Conservation (phyloP, 2,888 invertebrate genomes). For the Xylota segnis region DNA sequence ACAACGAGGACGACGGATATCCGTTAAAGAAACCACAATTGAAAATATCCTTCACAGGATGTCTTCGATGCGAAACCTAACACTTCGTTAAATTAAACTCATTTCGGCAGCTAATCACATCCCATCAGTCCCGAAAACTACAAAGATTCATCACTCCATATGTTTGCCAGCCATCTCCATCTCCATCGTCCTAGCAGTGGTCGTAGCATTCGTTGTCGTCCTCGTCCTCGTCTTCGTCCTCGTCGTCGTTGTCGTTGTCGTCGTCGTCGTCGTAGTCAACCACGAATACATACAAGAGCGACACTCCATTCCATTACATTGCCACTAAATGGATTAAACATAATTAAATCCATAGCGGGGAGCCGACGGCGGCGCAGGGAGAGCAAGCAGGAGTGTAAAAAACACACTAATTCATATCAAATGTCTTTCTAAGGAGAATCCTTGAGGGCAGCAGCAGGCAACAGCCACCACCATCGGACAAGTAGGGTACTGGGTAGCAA, state of each 20-base stretch:
- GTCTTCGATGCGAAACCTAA: constrained; percentile 62
- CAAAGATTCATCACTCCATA: constrained; percentile 67
- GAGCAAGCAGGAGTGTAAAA: constrained; percentile 50
- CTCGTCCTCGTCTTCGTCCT: constrained; percentile 14
- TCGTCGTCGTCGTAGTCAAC: constrained; percentile 16
- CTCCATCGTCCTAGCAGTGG: constrained; percentile 5
- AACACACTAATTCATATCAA: constrained; percentile 69
- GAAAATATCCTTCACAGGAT: constrained; percentile 46
- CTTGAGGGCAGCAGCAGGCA: constrained; percentile 50
- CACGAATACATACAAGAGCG: constrained; percentile 42
- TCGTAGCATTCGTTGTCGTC: constrained; percentile 14
- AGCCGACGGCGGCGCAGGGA: constrained; percentile 3
- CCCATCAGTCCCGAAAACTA: constrained; percentile 66
- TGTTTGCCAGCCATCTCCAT: constrained; percentile 49
- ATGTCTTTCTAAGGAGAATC: constrained; percentile 60
- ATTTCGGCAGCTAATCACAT: constrained; percentile 71
- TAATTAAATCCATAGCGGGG: constrained; percentile 64
- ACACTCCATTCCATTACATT: constrained; percentile 66
- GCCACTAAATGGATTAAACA: constrained; percentile 69
- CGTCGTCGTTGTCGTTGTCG: constrained; percentile 33
- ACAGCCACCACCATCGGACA: constrained; percentile 29
- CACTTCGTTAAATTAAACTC: constrained; percentile 69
- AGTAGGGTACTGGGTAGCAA: constrained; percentile 25
- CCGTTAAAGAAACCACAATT: constrained; percentile 56
- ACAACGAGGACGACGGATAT: constrained; percentile 20